Base-by-base conservation (phyloP, 2,888 invertebrate species). In the Heteromurus nitidus region DNA sequence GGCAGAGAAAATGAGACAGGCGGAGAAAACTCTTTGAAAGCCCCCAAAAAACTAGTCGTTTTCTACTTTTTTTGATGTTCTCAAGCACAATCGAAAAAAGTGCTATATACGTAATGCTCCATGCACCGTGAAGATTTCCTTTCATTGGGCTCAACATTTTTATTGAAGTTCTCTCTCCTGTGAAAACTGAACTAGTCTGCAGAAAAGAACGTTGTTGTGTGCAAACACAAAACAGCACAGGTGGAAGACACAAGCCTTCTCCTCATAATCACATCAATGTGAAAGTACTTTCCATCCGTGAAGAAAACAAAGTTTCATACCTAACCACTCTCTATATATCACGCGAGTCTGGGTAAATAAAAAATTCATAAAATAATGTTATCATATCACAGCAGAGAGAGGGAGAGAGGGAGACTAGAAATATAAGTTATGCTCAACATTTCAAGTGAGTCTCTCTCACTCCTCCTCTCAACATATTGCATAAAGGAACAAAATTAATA, bases 231-330 rank as follows among this genome's bases (percentile, higher is more conserved):
- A 9, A 50, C n/a, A 50, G 20, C 9, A 50, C 16, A 50, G 2
- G 9, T 18, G 50, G 3, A 47, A 16, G 47, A n/a, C n/a, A n/a
- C n/a, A n/a, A 16, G 47, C 47, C n/a, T 3, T n/a, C 50, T 20
- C 9, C 9, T 20, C 20, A 50, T 50, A 50, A 50, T 50, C 50
- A 20, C 50, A 50, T 50, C 50, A 50, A 2, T 20, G 50, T 44
- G 9, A 50, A 50, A 50, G 20, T 50, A 50, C 20, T n/a, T 50
- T 50, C 20, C 50, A 50, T 50, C 50, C 50, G 50, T 50, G 50
- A 50, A 50, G 50, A 50, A 50, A 50, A 50, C 50, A 50, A 50
- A 20, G 50, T 50, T 50, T 50, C 9, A 26, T n/a, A 60, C 24
- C n/a, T n/a, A 60, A 60, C 60, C n/a, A 3, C n/a, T n/a, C n/a